A percentile compares a stretch with the other conserved stretches of the same genome.
Evolutionary conservation across 2,113 vertebrate genomes (phyloP).

Genomic region (Drymodes brunneopygia): DNA sequence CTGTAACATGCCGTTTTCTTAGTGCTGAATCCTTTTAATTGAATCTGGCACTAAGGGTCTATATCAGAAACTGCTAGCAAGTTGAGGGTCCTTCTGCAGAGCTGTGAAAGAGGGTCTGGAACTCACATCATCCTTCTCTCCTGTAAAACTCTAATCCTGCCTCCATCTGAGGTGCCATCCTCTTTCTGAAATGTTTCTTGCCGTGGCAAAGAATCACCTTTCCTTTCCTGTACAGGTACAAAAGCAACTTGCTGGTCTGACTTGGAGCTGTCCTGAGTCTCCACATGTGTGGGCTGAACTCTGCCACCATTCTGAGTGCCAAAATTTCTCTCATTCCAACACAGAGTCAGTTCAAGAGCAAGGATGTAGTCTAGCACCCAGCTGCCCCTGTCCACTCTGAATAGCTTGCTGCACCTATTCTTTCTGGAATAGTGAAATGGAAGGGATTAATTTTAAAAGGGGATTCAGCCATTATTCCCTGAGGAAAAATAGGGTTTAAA

Average conservation of each 20-base stretch:
- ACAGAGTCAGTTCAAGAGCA: neutral
- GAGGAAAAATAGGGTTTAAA: neutral
- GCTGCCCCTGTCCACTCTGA: neutral
- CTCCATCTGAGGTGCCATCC: neutral
- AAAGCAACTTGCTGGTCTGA: neutral
- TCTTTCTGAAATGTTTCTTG: neutral
- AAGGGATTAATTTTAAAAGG: neutral
- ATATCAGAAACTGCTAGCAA: accelerated
- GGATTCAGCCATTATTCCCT: neutral
- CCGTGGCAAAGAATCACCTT: neutral
- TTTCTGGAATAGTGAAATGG: neutral
- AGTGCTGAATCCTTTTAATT: neutral
- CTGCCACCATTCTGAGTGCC: neutral
- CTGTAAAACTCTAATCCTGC: neutral
- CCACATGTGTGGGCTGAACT: neutral
- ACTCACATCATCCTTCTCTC: neutral
- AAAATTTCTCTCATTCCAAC: neutral
- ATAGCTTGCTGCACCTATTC: neutral
- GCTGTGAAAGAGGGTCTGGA: neutral
- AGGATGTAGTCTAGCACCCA: neutral
- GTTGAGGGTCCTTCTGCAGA: neutral
- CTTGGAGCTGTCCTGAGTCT: neutral
- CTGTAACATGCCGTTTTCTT: neutral
- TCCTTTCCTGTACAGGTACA: neutral
- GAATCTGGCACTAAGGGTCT: neutral